These are phyloP conservation scores for Menidia beryllina DNA, from an alignment of 2,113 vertebrate genomes.

Conservation along the genomic window DNA sequence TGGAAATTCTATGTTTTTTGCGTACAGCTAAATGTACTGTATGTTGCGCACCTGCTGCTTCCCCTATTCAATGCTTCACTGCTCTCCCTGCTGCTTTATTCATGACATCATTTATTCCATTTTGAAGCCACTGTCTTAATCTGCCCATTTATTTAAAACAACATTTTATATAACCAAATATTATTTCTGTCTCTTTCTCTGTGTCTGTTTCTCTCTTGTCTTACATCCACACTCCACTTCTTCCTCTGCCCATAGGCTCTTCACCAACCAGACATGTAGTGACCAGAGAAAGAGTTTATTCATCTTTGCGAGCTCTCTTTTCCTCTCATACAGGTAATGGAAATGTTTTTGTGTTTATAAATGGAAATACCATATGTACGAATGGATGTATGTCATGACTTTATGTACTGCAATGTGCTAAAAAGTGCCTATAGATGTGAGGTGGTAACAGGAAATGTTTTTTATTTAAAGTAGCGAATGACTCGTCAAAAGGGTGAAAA, in stretches of 20 bases:
- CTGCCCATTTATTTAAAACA: slow-evolving; percentile 5
- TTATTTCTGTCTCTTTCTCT: slow-evolving; percentile 19
- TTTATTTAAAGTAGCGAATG: slow-evolving; percentile 25
- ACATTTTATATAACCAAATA: slow-evolving; percentile 25
- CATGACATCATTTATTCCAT: neutral
- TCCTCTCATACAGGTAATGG: slow-evolving; percentile 76
- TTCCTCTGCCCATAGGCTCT: slow-evolving; percentile 26
- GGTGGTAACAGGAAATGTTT: slow-evolving; percentile 30
- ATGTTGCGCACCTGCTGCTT: slow-evolving; percentile 55
- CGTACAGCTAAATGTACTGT: slow-evolving; percentile 42
- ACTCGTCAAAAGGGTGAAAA: slow-evolving; percentile 33
- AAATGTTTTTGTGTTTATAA: slow-evolving; percentile 8
- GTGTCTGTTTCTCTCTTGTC: slow-evolving; percentile 13
- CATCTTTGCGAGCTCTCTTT: slow-evolving; percentile 57
- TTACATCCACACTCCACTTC: neutral
- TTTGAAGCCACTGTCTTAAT: slow-evolving; percentile 9
- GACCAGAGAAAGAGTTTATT: slow-evolving; percentile 39
- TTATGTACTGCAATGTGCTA: slow-evolving; percentile 5
- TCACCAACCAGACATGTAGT: slow-evolving; percentile 72
- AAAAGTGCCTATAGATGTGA: slow-evolving; percentile 32
- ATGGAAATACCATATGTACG: too few species aligned
- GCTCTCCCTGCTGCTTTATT: slow-evolving; percentile 14
- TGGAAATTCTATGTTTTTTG: slow-evolving; percentile 38
- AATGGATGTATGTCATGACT: too few species aligned
- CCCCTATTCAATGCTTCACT: slow-evolving; percentile 30